Evolutionary conservation across 2,113 vertebrate genomes (phyloP).

Genomic region (Puma concolor): DNA sequence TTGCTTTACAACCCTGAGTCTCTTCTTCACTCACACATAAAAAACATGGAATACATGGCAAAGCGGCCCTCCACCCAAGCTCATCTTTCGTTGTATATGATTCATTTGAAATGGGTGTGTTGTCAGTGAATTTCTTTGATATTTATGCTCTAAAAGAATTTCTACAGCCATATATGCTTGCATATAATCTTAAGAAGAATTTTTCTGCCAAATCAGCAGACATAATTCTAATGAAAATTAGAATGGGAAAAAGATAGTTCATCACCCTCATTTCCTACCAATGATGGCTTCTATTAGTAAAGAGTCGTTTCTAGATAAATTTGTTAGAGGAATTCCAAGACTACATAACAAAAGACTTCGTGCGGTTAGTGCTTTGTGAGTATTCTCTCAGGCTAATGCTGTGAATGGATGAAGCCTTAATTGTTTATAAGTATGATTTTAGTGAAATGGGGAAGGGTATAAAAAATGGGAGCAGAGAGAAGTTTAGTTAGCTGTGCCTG

Average conservation of each 20-base stretch:
- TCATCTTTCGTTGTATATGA: not conserved
- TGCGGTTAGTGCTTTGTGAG: not conserved
- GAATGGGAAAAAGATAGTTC: not conserved
- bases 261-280: not conserved
- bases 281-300: not conserved
- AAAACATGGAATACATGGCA: not conserved
- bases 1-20: not conserved
- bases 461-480: not conserved
- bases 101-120: not conserved
- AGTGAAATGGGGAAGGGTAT: not conserved
- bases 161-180: not conserved
- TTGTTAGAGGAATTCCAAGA: not conserved
- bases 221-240: conserved; percentile 31
- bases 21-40: not conserved
- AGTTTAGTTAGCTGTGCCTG: not conserved
- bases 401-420: not conserved
- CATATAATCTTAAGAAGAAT: conserved; percentile 28
- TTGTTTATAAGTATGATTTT: not conserved
- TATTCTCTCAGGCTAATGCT: not conserved
- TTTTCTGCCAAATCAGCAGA: conserved; percentile 31
- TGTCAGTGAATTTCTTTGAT: not conserved
- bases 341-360: not conserved
- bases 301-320: conserved; percentile 2
- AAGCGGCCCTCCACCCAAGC: not conserved
- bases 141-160: not conserved